Conservation (phyloP, 2,797 vertebrate genomes). For the Gastrophryne carolinensis region DNA sequence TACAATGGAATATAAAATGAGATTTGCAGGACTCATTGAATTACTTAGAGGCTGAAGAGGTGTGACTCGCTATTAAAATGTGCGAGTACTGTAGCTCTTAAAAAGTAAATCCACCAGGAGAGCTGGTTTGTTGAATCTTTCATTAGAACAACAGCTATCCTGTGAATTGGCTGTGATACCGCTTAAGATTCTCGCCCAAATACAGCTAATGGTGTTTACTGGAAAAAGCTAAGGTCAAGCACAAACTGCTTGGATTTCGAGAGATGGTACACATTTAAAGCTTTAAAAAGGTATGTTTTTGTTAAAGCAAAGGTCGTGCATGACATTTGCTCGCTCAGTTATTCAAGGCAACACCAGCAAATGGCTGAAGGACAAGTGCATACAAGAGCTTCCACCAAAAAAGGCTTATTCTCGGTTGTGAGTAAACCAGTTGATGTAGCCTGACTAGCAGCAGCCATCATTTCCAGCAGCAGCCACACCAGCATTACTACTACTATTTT, state of each 20-base stretch:
- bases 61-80: too few relatives aligned
- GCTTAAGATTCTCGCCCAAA: not conserved
- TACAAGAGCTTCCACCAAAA: too few relatives aligned
- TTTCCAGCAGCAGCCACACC: too few relatives aligned
- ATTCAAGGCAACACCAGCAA: too few relatives aligned
- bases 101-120: not conserved
- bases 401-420: too few relatives aligned
- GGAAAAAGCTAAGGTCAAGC: not conserved
- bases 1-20: too few relatives aligned
- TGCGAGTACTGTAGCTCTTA: not conserved
- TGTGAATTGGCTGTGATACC: not conserved
- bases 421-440: too few relatives aligned
- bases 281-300: not conserved
- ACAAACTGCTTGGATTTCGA: not conserved
- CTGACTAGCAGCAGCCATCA: too few relatives aligned
- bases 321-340: too few relatives aligned
- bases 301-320: too few relatives aligned
- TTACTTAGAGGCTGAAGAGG: not conserved
- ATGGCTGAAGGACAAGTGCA: too few relatives aligned
- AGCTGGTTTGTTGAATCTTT: not conserved
- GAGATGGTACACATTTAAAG: not conserved
- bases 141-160: slow-evolving; percentile 5
- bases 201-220: slow-evolving; percentile 3
- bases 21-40: not conserved
- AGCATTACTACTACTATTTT: too few relatives aligned